Evolutionary conservation across 1,140 invertebrate genomes (phyloP), one percentile per base, ranked within the genome.

Genomic region (Drosophila subpulchrella): DNA sequence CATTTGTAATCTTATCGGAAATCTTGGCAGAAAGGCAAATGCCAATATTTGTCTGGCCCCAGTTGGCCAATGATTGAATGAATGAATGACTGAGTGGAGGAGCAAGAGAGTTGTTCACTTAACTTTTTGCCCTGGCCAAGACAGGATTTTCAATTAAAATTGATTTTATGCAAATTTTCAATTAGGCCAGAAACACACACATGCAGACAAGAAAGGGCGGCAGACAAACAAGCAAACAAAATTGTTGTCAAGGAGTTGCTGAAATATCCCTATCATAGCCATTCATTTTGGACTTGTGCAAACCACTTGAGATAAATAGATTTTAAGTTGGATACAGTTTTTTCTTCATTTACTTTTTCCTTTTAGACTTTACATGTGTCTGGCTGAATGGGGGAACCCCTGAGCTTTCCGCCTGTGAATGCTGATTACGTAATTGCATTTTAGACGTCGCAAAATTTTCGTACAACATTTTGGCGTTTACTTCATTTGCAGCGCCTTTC

Each of bases 141-240:
- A 83, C 79, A 83, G 71, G 80, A 88, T 86, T 89, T 86, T 86
- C 83, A 86, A 86, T 86, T 86, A 86, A 88, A 86, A 86, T 86
- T 86, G 83, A 88, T 88, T 88, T 89, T 89, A 88, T 88, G 83
- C 83, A 88, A 88, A 88, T 88, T 88, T 88, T 88, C 83, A 88
- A 88, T 88, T 89, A 89, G 83, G 68, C 82, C 83, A 81, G 78
- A 83, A 85, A 71, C 67, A 75, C 41, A 51, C 78, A 67, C 30
- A 48, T 46, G 50, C 20, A 51, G 6, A 32, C 47, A 17, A 24
- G 30, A 30, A 39, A 72, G 39, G 67, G 47, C 56, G 36, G 48
- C 47, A 61, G 56, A 58, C 51, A 67, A 74, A 57, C 58, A 62
- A 57, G 72, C 67, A 79, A 62, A 83, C 67, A 74, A 71, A 53